Evolutionary conservation across 2,113 vertebrate genomes (phyloP), one percentile per base, ranked within the genome.

Genomic region (Saiga tatarica): DNA sequence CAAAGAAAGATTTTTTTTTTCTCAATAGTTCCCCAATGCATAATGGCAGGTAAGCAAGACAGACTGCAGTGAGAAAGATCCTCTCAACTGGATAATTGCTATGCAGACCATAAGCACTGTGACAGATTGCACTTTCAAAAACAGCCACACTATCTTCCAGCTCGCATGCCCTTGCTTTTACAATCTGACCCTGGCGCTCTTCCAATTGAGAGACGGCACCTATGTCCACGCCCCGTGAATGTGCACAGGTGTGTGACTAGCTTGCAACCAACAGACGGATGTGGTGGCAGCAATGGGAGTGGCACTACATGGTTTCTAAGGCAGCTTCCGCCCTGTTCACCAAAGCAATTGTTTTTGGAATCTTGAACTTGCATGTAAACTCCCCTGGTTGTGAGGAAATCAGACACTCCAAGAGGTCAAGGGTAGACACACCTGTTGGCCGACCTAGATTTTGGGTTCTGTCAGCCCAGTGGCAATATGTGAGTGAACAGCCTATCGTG

Each of bases 51-150:
- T 87, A 97, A 95, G 60, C 50, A 91, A 95, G 91, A 78, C 53
- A 94, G 42, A 71, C 59, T 83, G 23, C 47, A 87, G 67, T 28
- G 50, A 88, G 60, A 33, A 97, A 91, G 64, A 95, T 53, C 45
- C 6, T 90, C 95, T 81, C 86, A 47, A 57, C 3, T 42, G 83
- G 60, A 59, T 93, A 97, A 94, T 96, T 94, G 87, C 88, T 28
- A 55, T 0, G 21, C 23, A 83, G 16, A 95, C 50, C 50, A 86
- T 85, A 89, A 97, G 82, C 47, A 95, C 42, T 6, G 30, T 17
- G 71, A 85, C 59, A 96, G 87, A 91, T 26, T 83, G 53, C 39
- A 52, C 64, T 97, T 96, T 88, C 23, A 71, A 86, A 95, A 88
- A 85, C 8, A 96, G 23, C 16, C 17, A 52, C 33, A 42, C 14